Evolutionary conservation across 2,888 invertebrate species (phyloP).

Genomic region (Notodonta ziczac): DNA sequence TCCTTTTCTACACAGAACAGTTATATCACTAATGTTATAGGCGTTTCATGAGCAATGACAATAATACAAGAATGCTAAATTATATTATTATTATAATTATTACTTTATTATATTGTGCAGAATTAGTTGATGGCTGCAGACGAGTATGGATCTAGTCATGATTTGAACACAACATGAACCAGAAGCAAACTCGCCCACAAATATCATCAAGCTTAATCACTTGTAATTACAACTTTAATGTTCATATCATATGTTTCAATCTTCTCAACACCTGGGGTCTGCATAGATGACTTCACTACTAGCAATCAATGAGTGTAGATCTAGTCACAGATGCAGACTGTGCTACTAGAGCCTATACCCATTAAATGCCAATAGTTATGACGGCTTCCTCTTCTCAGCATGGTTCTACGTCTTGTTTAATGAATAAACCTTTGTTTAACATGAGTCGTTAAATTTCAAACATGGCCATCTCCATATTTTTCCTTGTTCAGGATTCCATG

Average conservation of each 20-base stretch:
- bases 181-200: constrained; percentile 93
- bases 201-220: constrained; percentile 80
- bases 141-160: constrained; percentile 97
- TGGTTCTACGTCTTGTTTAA: background rate
- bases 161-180: constrained; percentile 85
- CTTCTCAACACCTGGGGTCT: background rate
- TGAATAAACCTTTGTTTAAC: background rate
- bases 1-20: too few relatives aligned
- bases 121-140: constrained; percentile 88
- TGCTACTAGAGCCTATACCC: constrained; percentile 90
- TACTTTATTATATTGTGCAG: constrained; percentile 30
- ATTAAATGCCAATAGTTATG: constrained; percentile 67
- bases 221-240: background rate
- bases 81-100: too few relatives aligned
- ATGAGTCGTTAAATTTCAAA: too few relatives aligned
- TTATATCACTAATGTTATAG: too few relatives aligned
- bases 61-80: too few relatives aligned
- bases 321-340: constrained; percentile 90
- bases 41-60: too few relatives aligned
- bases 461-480: too few relatives aligned
- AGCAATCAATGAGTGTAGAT: constrained; percentile 94
- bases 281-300: constrained; percentile 37
- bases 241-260: too few relatives aligned
- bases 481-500: too few relatives aligned
- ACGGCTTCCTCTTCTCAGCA: background rate